Percentiles rank a stretch among this genome's conserved stretches.
phyloP scores from a whole-genome alignment of 2,888 invertebrate species.

The Amphimallon solstitiale region DNA sequence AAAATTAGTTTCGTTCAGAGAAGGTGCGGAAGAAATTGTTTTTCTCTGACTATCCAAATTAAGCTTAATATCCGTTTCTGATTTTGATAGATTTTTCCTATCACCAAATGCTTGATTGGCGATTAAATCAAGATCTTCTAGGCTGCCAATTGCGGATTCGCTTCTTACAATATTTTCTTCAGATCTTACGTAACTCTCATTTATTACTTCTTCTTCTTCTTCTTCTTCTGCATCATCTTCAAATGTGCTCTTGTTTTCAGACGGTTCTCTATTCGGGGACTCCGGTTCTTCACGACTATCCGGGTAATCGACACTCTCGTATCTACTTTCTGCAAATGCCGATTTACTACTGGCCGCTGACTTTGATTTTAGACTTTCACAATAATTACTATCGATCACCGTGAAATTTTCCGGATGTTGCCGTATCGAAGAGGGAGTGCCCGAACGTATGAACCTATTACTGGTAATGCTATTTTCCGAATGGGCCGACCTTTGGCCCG shows the following conservation, averaged over 20 bases:
- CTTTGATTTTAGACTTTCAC: constrained; percentile 35
- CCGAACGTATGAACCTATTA: constrained; percentile 47
- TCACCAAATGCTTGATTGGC: constrained; percentile 37
- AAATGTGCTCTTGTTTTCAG: constrained; percentile 26
- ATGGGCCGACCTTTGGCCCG: constrained; percentile 35
- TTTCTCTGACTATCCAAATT: constrained; percentile 56
- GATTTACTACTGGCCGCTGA: constrained; percentile 40
- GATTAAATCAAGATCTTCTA: constrained; percentile 41
- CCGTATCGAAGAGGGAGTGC: constrained; percentile 41
- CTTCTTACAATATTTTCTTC: constrained; percentile 32
- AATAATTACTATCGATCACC: constrained; percentile 42
- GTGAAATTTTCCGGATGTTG: constrained; percentile 44
- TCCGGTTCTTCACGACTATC: constrained; percentile 17
- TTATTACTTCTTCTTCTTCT: constrained; percentile 40
- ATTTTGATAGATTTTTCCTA: constrained; percentile 54
- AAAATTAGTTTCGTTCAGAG: constrained; percentile 47
- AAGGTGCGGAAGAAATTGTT: constrained; percentile 58
- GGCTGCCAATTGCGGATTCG: constrained; percentile 31
- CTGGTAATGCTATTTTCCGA: constrained; percentile 35
- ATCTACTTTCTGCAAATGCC: constrained; percentile 14
- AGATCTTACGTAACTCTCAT: constrained; percentile 20
- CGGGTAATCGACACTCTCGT: constrained; percentile 29
- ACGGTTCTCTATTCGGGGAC: neutral
- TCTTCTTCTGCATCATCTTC: constrained; percentile 38
- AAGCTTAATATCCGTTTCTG: constrained; percentile 56